Conservation (phyloP, 35 echinoderm and acorn worm genomes). For the Apostichopus parvimensis region DNA sequence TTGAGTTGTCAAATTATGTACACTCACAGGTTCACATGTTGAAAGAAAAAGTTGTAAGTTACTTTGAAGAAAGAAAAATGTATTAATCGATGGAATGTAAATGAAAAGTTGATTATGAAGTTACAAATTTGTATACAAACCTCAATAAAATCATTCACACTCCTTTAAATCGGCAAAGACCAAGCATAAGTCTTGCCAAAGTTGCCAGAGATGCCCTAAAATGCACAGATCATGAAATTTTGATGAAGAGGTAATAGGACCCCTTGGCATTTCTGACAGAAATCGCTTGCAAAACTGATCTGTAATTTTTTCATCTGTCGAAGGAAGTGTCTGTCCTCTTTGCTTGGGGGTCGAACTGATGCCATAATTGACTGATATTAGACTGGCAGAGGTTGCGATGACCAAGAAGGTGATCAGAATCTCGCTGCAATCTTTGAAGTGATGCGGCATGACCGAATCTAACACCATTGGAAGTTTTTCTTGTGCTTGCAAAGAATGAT, state of each 20-base stretch:
- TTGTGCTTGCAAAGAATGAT: too few species aligned
- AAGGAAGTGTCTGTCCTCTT: not conserved
- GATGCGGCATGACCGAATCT: too few species aligned
- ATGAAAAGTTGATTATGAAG: too few species aligned
- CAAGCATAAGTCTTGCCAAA: not conserved
- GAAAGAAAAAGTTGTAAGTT: too few species aligned
- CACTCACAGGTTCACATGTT: too few species aligned
- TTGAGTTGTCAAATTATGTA: too few species aligned
- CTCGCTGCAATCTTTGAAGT: too few species aligned
- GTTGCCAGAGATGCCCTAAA: not conserved
- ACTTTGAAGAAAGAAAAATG: too few species aligned
- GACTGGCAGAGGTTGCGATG: not conserved
- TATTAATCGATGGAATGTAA: too few species aligned
- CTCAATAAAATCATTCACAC: not conserved
- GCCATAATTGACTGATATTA: not conserved
- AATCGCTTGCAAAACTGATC: not conserved
- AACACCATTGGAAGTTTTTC: too few species aligned
- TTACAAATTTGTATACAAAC: too few species aligned
- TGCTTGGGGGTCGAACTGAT: not conserved
- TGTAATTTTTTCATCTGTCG: not conserved
- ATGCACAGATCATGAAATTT: slow-evolving; percentile 5
- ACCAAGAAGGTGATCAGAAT: too few species aligned
- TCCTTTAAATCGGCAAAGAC: not conserved
- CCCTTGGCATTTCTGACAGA: slow-evolving; percentile 8
- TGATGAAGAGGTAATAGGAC: slow-evolving; percentile 27